These are phyloP conservation scores for Dromiciops gliroides DNA, from an alignment of 2,113 vertebrate species.

Conservation along the genomic window DNA sequence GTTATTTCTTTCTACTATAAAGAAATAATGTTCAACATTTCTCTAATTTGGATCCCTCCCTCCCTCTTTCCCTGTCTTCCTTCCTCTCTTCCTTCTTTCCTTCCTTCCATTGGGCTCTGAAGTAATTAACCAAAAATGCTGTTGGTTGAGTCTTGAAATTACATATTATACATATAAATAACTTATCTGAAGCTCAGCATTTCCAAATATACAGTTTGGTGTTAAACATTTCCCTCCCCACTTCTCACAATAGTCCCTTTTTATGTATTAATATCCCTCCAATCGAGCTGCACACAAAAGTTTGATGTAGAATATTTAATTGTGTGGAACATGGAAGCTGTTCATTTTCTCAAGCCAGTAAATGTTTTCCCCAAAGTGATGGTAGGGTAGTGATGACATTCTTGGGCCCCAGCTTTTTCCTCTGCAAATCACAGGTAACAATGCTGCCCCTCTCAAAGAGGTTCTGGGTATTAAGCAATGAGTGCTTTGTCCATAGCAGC, in stretches of 20 bases:
- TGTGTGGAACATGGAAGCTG: neutral
- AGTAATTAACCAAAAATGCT: neutral
- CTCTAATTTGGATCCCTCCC: neutral
- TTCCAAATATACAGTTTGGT: neutral
- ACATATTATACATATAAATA: neutral
- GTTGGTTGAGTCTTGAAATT: neutral
- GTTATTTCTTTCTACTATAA: constrained; percentile 13
- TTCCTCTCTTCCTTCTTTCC: neutral
- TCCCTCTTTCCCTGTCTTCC: no score
- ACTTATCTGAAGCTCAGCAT: neutral
- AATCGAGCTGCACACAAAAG: neutral
- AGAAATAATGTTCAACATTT: neutral
- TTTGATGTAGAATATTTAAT: neutral
- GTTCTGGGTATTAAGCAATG: constrained; percentile 12
- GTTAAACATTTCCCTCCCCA: neutral
- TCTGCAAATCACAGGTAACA: constrained; percentile 35
- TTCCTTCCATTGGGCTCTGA: neutral
- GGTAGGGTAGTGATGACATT: neutral
- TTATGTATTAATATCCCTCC: neutral
- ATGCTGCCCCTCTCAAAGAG: constrained; percentile 19
- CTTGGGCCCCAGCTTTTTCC: neutral
- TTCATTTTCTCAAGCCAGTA: neutral
- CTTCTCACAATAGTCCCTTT: neutral
- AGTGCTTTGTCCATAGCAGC: neutral
- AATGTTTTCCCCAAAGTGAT: constrained; percentile 45